Evolutionary conservation across 2,113 vertebrate species (phyloP), one percentile per base, ranked within the genome.

Genomic region (Neolamprologus longior): DNA sequence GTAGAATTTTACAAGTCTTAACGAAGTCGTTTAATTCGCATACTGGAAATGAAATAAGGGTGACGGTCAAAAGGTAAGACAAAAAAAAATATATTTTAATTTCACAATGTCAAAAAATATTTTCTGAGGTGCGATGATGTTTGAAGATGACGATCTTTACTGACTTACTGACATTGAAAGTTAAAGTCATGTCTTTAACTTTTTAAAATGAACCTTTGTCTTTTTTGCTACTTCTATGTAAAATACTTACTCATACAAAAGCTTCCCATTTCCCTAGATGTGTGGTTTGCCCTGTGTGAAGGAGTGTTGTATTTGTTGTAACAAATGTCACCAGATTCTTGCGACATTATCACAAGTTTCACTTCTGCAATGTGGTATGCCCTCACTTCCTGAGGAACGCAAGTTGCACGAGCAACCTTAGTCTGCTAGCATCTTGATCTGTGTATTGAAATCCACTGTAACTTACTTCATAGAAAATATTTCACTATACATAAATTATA

Each of bases 381-480:
- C 45, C 45, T 81, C 73, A 92, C 81, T 94, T 95, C 95, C 95
- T 93, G 87, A 92, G 84, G 89, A 92, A 91, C 28, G n/a, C 40
- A 21, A 45, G 28, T 84, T 63, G 9, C 17, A 58, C 4, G n/a
- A 76, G 37, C 26, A 88, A 91, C 35, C 17, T 52, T 3, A 81
- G 11, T 85, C 4, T 3, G 2, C 26, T 0, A 17, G 9, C 21
- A 40, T 13, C 68, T 66, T 73, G 3, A 66, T 54, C 26, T 78
- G 24, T 35, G 13, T n/a, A 37, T 28, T 3, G 26, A 54, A 9
- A 5, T 53, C 42, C 31, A 15, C 9, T 55, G 3, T 35, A 1
- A 6, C 40, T 54, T 17, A 40, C 17, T 52, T 37, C 5, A 86
- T 31, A 86, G 47, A 61, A 82, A 87, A 78, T 9, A 10, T 57